Conservation (phyloP, 2,888 invertebrate species). For the Phyllotreta striolata region DNA sequence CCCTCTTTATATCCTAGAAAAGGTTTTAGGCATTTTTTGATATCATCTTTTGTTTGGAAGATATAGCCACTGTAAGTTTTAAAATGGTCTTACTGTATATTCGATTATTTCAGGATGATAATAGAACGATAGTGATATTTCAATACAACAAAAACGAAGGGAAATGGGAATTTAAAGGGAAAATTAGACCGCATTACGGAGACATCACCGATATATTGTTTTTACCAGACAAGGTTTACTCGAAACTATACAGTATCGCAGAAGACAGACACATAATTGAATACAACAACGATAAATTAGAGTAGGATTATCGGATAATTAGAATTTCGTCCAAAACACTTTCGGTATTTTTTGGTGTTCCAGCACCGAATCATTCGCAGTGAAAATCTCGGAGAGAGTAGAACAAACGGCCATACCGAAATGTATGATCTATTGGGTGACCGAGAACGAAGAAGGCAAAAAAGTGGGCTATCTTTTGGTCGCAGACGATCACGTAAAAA, state of each 20-base stretch:
- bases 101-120: slow-evolving; percentile 61
- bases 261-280: slow-evolving; percentile 62
- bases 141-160: slow-evolving; percentile 57
- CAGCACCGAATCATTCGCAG: slow-evolving; percentile 56
- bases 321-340: background rate
- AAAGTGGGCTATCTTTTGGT: slow-evolving; percentile 62
- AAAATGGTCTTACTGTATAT: too few relatives aligned
- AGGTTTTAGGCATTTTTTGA: too few relatives aligned
- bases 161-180: slow-evolving; percentile 67
- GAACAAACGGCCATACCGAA: slow-evolving; percentile 71
- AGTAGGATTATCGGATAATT: slow-evolving; percentile 26
- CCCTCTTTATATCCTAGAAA: too few relatives aligned
- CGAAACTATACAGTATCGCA: slow-evolving; percentile 67
- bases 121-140: slow-evolving; percentile 64
- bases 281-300: slow-evolving; percentile 42
- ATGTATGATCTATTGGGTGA: slow-evolving; percentile 52
- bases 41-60: too few relatives aligned
- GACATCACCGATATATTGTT: slow-evolving; percentile 68
- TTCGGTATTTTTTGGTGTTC: background rate
- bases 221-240: slow-evolving; percentile 57
- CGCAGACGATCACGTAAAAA: slow-evolving; percentile 68
- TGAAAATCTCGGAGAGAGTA: slow-evolving; percentile 65
- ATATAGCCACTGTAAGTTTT: too few relatives aligned
- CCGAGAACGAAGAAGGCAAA: slow-evolving; percentile 31
- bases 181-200: slow-evolving; percentile 69